Conservation (phyloP, 92 coral and sea anemone species). For the Phenganax stokvisi region DNA sequence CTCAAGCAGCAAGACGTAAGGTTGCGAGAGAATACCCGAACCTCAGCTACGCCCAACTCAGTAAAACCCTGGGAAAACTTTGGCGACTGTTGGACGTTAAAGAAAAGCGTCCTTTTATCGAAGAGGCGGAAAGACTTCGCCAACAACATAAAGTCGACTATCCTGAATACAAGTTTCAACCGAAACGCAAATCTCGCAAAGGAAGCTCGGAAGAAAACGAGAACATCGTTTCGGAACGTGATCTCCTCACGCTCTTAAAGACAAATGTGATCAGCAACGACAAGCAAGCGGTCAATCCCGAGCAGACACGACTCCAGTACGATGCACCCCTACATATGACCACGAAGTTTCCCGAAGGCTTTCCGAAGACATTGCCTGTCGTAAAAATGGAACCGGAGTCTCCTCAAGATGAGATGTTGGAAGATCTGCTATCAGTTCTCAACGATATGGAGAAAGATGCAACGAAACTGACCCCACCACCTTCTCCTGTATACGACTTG, state of each 20-base stretch:
- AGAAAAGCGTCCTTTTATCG: conserved; percentile 93
- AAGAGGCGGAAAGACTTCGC: conserved; percentile 93
- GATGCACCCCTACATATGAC: conserved; percentile 7
- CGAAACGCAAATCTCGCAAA: conserved; percentile 63
- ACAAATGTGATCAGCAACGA: conserved; percentile 8
- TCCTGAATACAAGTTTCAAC: conserved; percentile 94
- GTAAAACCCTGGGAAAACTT: conserved; percentile 94
- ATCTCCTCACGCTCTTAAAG: conserved; percentile 26
- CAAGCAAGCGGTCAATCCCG: background rate
- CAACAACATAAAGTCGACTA: conserved; percentile 91
- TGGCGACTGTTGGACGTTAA: conserved; percentile 86
- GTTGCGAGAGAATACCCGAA: conserved; percentile 96
- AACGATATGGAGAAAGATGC: conserved; percentile 30
- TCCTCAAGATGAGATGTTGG: conserved; percentile 26
- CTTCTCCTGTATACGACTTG: background rate
- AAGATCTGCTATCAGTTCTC: conserved; percentile 20
- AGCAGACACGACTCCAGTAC: conserved; percentile 1
- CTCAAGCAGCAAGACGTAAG: conserved; percentile 95
- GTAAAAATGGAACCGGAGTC: conserved; percentile 16
- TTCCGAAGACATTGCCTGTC: background rate
- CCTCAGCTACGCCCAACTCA: conserved; percentile 92
- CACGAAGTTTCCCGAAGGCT: conserved; percentile 12
- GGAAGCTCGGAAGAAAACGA: conserved; percentile 54
- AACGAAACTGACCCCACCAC: conserved; percentile 13
- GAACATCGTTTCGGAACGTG: conserved; percentile 24